These are phyloP conservation scores for Ictalurus punctatus DNA, from an alignment of 2,113 vertebrate genomes.

Conservation along the genomic window DNA sequence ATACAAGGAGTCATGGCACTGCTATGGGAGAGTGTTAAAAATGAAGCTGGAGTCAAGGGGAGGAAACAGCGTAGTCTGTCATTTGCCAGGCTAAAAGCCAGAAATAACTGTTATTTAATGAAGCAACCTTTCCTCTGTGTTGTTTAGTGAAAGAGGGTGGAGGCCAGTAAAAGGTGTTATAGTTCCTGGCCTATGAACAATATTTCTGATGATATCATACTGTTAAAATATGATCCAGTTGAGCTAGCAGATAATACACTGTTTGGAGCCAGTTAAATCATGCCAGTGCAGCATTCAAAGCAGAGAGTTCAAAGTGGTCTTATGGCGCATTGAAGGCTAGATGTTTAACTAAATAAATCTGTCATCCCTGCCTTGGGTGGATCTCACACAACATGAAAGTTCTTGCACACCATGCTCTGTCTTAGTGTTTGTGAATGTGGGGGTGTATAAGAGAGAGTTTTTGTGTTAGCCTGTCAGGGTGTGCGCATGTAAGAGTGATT, in stretches of 20 bases:
- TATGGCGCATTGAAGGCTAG: constrained; percentile 77
- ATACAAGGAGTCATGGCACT: constrained; percentile 16
- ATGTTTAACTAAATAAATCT: constrained; percentile 75
- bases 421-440: constrained; percentile 37
- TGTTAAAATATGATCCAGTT: constrained; percentile 66
- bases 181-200: constrained; percentile 68
- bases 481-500: not conserved
- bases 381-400: constrained; percentile 75
- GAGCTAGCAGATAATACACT: constrained; percentile 75
- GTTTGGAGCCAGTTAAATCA: constrained; percentile 75
- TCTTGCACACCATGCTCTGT: constrained; percentile 61
- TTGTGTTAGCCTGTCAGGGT: constrained; percentile 5
- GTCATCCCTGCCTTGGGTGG: constrained; percentile 74
- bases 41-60: constrained; percentile 21
- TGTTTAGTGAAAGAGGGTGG: constrained; percentile 74
- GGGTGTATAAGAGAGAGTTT: constrained; percentile 37
- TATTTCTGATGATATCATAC: constrained; percentile 73
- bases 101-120: constrained; percentile 89
- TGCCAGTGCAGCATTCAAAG: constrained; percentile 67
- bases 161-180: constrained; percentile 61
- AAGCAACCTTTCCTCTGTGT: constrained; percentile 73
- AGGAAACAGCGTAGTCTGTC: constrained; percentile 64
- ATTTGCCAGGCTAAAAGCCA: constrained; percentile 90
- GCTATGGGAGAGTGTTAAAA: constrained; percentile 31
- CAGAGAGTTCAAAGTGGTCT: constrained; percentile 78